Evolutionary conservation across 2,797 vertebrate species (phyloP), one percentile per base, ranked within the genome.

Genomic region (Dallia pectoralis): DNA sequence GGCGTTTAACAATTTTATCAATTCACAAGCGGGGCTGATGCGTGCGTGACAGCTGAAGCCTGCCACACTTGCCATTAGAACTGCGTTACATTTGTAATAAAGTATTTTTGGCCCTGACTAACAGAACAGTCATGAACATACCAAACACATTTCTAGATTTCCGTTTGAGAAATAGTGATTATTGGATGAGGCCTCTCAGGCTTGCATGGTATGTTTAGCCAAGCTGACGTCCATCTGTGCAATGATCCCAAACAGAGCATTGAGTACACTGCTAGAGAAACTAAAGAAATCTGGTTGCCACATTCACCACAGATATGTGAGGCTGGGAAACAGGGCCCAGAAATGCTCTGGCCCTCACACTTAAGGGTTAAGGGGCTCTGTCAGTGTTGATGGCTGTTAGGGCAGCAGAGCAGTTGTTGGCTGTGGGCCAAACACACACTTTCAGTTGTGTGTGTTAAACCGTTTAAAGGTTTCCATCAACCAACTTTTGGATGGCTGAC

Each of bases 261-360:
- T 9, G 62, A 63, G 16, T 29, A 63, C 62, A 33, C 62, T 63
- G 29, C 62, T 63, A n/a, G n/a, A n/a, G n/a, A n/a, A n/a, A n/a
- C n/a, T 16, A 27, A 63, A 63, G 22, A 59, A 9, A 7, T 4
- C 62, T 12, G 22, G 30, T 32, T 15, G 30, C 56, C 62, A 7
- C 29, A 32, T 32, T 19, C 62, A 32, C 62, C 62, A 63, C 62
- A 63, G 62, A 63, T 63, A 59, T 59, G 11, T 30, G 62, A 32
- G 30, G 30, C 15, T 18, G 29, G 32, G 29, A 32, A 4, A 33
- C 15, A 1, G 61, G 27, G 27, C 62, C 27, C 8, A 19, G 4
- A 18, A 29, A 63, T 63, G 4, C 62, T 63, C 18, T 32, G 5
- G 30, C 61, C 16, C 61, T 62, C 61, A 53, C 61, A 53, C 29